A percentile compares a stretch with the other conserved stretches of the same genome.
Conservation (phyloP, 2,888 invertebrate genomes). For the Kryphioiulus occultus region DNA sequence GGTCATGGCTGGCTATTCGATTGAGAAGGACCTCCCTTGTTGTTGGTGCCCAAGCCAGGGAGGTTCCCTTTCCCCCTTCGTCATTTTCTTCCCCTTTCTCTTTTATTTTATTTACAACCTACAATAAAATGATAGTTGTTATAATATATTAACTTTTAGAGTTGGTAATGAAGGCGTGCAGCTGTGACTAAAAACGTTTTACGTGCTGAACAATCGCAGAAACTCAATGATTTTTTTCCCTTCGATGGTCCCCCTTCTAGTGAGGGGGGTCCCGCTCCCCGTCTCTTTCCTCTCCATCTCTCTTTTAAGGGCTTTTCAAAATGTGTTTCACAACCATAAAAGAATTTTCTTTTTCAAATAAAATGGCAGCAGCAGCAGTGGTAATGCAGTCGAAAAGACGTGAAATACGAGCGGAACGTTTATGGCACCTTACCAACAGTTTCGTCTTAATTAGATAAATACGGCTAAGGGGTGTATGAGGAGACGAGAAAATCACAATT, state of each 20-base stretch:
- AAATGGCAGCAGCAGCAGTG: not conserved
- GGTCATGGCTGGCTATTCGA: too few relatives aligned
- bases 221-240: not conserved
- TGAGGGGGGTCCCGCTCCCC: not conserved
- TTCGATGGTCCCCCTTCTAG: not conserved
- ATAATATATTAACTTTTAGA: constrained; percentile 5
- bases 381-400: not conserved
- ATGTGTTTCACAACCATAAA: not conserved
- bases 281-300: not conserved
- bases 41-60: too few relatives aligned
- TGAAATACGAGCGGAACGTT: not conserved
- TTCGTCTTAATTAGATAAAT: not conserved
- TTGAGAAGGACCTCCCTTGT: too few relatives aligned
- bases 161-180: constrained; percentile 26
- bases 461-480: not conserved
- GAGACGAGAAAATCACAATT: too few relatives aligned
- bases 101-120: constrained; percentile 5
- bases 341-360: not conserved
- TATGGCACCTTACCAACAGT: not conserved
- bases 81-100: not conserved
- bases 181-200: constrained; percentile 44
- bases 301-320: not conserved
- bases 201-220: not conserved
- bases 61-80: not conserved
- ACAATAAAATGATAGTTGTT: constrained; percentile 5